Conservation (phyloP, 2,888 invertebrate species). For the Spodoptera littoralis region DNA sequence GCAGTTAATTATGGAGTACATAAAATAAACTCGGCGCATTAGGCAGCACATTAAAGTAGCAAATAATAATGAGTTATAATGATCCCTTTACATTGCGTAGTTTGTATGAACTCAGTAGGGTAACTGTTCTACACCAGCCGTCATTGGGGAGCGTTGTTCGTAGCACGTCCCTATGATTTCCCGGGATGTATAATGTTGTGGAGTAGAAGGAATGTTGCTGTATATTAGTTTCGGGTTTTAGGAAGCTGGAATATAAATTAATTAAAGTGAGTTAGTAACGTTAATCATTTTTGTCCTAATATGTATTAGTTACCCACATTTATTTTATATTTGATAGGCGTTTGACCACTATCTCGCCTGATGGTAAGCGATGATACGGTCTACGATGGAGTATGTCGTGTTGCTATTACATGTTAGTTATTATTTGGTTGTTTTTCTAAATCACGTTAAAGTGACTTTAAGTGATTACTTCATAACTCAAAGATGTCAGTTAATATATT, state of each 20-base stretch:
- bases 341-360: no score
- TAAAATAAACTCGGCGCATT: constrained; percentile 26
- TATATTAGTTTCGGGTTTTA: constrained; percentile 6
- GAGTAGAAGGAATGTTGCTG: constrained; percentile 11
- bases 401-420: no score
- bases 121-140: constrained; percentile 10
- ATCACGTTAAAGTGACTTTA: no score
- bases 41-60: constrained; percentile 25
- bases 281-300: no score
- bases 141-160: constrained; percentile 10
- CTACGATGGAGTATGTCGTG: no score
- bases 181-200: constrained; percentile 26
- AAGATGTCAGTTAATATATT: no score
- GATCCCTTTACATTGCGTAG: constrained; percentile 21
- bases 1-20: constrained; percentile 12
- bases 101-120: constrained; percentile 10
- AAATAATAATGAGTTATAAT: constrained; percentile 43
- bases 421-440: no score
- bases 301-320: no score
- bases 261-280: no score
- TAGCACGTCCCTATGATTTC: constrained; percentile 25
- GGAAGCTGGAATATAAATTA: neutral
- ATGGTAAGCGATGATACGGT: no score
- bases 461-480: no score
- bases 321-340: no score